A percentile compares a stretch with the other conserved stretches of the same genome.
These are phyloP conservation scores for Solenopsis invicta DNA, from an alignment of 1,140 invertebrate species.

Conservation along the genomic window DNA sequence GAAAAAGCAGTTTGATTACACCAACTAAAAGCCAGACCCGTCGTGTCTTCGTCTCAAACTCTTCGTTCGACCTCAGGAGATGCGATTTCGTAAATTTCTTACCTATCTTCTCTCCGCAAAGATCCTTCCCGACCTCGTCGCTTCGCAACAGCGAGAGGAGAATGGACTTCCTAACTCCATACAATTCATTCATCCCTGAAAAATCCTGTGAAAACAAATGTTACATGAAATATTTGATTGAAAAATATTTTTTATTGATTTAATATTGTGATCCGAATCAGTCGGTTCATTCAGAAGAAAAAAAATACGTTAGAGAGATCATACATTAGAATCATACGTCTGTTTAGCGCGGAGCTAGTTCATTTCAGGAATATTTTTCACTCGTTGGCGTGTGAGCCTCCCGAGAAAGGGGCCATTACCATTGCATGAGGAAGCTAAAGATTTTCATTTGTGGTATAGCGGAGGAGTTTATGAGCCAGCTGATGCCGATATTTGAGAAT, in stretches of 20 bases:
- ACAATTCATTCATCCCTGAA: neutral
- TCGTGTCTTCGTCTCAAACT: constrained; percentile 36
- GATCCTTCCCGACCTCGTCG: constrained; percentile 11
- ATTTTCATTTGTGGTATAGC: constrained; percentile 89
- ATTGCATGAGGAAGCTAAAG: constrained; percentile 76
- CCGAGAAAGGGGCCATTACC: constrained; percentile 15
- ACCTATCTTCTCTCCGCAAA: constrained; percentile 11
- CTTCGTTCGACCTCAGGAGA: constrained; percentile 84
- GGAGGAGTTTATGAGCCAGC: constrained; percentile 96
- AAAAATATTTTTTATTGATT: constrained; percentile 66
- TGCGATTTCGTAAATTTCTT: constrained; percentile 80
- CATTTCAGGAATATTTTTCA: constrained; percentile 42
- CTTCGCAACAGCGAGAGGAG: neutral
- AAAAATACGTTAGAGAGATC: neutral
- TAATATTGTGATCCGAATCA: constrained; percentile 63
- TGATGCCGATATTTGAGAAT: constrained; percentile 97
- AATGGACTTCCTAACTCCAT: neutral
- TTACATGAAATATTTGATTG: constrained; percentile 2
- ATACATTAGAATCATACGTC: neutral
- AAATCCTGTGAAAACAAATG: neutral
- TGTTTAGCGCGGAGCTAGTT: constrained; percentile 38
- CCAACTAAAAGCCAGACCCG: neutral
- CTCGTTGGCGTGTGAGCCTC: constrained; percentile 4
- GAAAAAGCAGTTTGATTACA: constrained; percentile 20
- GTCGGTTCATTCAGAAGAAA: neutral